A percentile compares a stretch with the other conserved stretches of the same genome.
These are phyloP conservation scores for Latrodectus geometricus DNA, from an alignment of 1,140 invertebrate species.

Conservation along the genomic window DNA sequence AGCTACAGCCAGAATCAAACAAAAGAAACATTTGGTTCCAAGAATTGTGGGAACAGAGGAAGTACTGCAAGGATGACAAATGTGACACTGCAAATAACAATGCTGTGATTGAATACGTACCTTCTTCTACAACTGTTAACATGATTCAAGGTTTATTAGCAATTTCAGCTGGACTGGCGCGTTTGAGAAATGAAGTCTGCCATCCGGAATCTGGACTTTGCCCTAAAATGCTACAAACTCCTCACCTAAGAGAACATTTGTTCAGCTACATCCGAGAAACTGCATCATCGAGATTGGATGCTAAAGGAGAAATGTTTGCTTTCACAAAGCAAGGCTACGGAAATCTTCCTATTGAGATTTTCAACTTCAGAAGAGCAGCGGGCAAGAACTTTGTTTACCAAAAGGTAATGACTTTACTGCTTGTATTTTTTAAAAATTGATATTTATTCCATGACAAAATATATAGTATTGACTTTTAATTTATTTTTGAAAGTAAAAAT, in stretches of 20 bases:
- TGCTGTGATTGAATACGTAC: conserved; percentile 65
- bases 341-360: conserved; percentile 69
- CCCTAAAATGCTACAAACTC: conserved; percentile 66
- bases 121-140: conserved; percentile 68
- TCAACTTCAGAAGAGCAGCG: conserved; percentile 67
- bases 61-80: conserved; percentile 55
- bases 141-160: conserved; percentile 68
- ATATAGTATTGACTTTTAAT: no score
- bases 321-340: conserved; percentile 69
- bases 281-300: conserved; percentile 65
- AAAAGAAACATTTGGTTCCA: conserved; percentile 70
- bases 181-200: conserved; percentile 65
- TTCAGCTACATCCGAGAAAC: conserved; percentile 66
- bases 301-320: conserved; percentile 65
- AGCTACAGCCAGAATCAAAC: conserved; percentile 65
- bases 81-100: conserved; percentile 64
- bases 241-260: conserved; percentile 67
- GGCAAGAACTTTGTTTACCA: conserved; percentile 48
- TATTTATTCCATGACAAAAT: no score
- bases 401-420: conserved; percentile 44
- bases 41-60: conserved; percentile 70
- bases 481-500: no score
- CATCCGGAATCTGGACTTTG: conserved; percentile 65
- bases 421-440: not conserved
- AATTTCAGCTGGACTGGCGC: conserved; percentile 66